Conservation (phyloP, 2,888 invertebrate species). For the Orthosia gothica region DNA sequence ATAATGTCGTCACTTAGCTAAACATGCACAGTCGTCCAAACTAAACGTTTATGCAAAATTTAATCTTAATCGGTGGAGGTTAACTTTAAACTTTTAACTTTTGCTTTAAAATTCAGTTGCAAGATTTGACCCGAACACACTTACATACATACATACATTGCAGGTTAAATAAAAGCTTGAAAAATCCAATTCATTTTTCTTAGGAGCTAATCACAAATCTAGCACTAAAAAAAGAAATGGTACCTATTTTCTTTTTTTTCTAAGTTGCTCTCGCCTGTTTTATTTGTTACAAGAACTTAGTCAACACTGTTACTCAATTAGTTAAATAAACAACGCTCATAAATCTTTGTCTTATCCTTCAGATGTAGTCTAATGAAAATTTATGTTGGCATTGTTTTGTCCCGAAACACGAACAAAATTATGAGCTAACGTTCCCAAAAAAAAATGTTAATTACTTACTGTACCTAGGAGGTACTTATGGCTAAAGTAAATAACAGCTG, state of each 20-base stretch:
- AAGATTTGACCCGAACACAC: too few relatives aligned
- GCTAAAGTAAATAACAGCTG: background rate
- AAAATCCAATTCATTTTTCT: conserved; percentile 1
- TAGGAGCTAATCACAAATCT: background rate
- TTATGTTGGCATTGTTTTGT: conserved; percentile 62
- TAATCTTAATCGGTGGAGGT: too few relatives aligned
- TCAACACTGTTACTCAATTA: conserved; percentile 52
- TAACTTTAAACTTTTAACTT: too few relatives aligned
- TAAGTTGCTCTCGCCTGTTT: conserved; percentile 11
- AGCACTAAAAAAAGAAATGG: background rate
- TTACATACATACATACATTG: too few relatives aligned
- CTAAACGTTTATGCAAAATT: too few relatives aligned
- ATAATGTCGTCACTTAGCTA: too few relatives aligned
- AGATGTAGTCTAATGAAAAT: conserved; percentile 68
- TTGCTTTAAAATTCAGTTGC: too few relatives aligned
- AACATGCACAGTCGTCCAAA: too few relatives aligned
- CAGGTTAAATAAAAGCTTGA: too few relatives aligned
- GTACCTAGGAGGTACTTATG: background rate
- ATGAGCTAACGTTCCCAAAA: conserved; percentile 28
- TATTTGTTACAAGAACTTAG: conserved; percentile 43
- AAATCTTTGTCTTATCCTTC: conserved; percentile 67
- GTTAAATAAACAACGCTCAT: conserved; percentile 61
- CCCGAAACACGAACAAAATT: conserved; percentile 56
- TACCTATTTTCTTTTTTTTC: background rate
- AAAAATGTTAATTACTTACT: conserved; percentile 21